These are phyloP conservation scores for Microctenopoma lineatum DNA, from an alignment of 2,797 vertebrate species.

Conservation along the genomic window DNA sequence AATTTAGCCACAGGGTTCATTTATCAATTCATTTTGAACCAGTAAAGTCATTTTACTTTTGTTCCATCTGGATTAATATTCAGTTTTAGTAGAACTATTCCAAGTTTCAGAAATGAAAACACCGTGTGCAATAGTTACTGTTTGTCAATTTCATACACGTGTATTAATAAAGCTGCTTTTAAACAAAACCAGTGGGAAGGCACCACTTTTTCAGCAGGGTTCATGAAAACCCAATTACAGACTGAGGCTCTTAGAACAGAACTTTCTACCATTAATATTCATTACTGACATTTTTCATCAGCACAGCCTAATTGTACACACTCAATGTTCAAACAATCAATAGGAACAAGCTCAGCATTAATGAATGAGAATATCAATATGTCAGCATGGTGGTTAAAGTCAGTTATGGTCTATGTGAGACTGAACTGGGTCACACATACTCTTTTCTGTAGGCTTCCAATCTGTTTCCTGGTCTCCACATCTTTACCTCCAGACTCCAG, in stretches of 20 bases:
- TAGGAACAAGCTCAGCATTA: slow-evolving; percentile 31
- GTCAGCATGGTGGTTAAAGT: slow-evolving; percentile 15
- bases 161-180: slow-evolving; percentile 14
- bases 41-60: too few relatives aligned
- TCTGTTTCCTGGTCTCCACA: slow-evolving; percentile 98
- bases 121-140: too few relatives aligned
- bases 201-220: slow-evolving; percentile 4
- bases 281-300: slow-evolving; percentile 34
- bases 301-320: slow-evolving; percentile 28
- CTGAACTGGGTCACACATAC: slow-evolving; percentile 77
- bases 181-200: slow-evolving; percentile 4
- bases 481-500: slow-evolving; percentile 98
- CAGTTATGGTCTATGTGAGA: neutral
- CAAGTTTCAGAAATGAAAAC: neutral
- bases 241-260: slow-evolving; percentile 2
- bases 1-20: neutral
- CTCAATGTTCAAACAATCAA: slow-evolving; percentile 37
- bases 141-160: neutral
- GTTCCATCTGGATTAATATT: too few relatives aligned
- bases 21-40: too few relatives aligned
- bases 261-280: slow-evolving; percentile 48
- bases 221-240: slow-evolving; percentile 16
- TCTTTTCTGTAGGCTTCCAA: slow-evolving; percentile 94
- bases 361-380: slow-evolving; percentile 35
- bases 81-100: neutral